Conservation (phyloP, 2,888 invertebrate species). For the Mimachlamys varia region DNA sequence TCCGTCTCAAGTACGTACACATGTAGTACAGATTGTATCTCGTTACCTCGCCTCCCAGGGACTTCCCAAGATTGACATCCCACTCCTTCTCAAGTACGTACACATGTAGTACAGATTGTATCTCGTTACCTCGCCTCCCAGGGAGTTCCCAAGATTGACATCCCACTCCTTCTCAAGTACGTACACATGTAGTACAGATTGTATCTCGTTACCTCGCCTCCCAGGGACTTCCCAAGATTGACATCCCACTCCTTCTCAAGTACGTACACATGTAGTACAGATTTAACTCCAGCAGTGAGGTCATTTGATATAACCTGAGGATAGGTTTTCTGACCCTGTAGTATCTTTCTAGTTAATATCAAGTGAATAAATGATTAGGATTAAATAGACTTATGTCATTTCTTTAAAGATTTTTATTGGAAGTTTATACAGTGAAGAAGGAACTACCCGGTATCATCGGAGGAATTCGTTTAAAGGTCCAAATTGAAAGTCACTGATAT, state of each 20-base stretch:
- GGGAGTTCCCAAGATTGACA: slow-evolving; percentile 51
- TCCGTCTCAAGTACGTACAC: slow-evolving; percentile 44
- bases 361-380: no score
- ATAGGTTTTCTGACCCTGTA: no score
- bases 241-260: slow-evolving; percentile 49
- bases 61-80: slow-evolving; percentile 53
- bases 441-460: no score
- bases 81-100: slow-evolving; percentile 47
- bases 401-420: no score
- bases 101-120: slow-evolving; percentile 43
- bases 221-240: slow-evolving; percentile 51
- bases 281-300: background rate
- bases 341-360: no score
- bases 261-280: slow-evolving; percentile 38
- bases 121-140: slow-evolving; percentile 53
- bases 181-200: slow-evolving; percentile 37
- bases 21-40: slow-evolving; percentile 48
- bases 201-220: slow-evolving; percentile 54
- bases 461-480: no score
- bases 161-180: slow-evolving; percentile 51
- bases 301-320: background rate
- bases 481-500: no score
- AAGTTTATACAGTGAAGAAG: no score
- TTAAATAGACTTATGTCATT: no score
- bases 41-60: slow-evolving; percentile 52